Percentiles rank a stretch among this genome's conserved stretches.
phyloP scores from a whole-genome alignment of 1,140 invertebrate genomes.

The Eumeta japonica region DNA sequence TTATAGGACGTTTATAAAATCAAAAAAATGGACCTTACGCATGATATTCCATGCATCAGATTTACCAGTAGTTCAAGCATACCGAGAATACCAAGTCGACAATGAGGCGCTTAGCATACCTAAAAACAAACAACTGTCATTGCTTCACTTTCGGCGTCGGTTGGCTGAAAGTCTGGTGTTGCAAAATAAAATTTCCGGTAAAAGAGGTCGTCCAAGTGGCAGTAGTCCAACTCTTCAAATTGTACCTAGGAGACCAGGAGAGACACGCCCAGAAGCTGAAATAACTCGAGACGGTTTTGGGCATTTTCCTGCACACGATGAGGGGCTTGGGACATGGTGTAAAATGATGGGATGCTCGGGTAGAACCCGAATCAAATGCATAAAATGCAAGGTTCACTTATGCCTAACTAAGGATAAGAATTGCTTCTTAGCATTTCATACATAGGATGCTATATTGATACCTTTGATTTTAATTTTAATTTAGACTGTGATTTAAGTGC shows the following conservation, averaged over 20 bases:
- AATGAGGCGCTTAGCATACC: constrained; percentile 13
- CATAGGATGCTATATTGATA: too few relatives aligned
- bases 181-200: constrained; percentile 14
- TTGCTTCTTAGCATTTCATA: constrained; percentile 20
- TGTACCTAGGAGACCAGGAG: constrained; percentile 19
- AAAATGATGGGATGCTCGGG: constrained; percentile 17
- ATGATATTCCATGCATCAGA: constrained; percentile 27
- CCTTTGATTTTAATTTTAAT: too few relatives aligned
- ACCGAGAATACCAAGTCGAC: constrained; percentile 19
- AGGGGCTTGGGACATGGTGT: constrained; percentile 13
- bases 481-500: too few relatives aligned
- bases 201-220: constrained; percentile 16
- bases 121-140: constrained; percentile 19
- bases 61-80: constrained; percentile 18
- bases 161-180: constrained; percentile 19
- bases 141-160: too few relatives aligned
- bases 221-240: constrained; percentile 15
- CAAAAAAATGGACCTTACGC: too few relatives aligned
- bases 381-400: too few relatives aligned
- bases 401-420: too few relatives aligned
- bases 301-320: constrained; percentile 18
- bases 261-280: constrained; percentile 15
- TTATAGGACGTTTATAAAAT: too few relatives aligned
- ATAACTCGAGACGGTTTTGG: constrained; percentile 17
- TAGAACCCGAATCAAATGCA: constrained; percentile 15